phyloP scores from a whole-genome alignment of 2,797 vertebrate genomes.

The Anabacerthia variegaticeps region DNA sequence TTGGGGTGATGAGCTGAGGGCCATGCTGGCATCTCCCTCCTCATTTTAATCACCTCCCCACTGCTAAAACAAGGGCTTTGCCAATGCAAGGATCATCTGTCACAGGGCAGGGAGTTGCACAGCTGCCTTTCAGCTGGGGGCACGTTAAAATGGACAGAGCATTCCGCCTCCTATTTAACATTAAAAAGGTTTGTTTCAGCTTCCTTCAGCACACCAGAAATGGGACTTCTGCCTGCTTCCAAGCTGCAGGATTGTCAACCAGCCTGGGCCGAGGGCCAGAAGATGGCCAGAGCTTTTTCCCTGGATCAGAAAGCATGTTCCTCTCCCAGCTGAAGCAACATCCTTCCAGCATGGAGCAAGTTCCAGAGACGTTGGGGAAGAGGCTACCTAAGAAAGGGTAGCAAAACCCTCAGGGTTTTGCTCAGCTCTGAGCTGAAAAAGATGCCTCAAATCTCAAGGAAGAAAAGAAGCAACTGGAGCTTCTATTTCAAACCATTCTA shows the following conservation, averaged over 20 bases:
- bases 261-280: neutral
- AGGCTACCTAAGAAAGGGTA: neutral
- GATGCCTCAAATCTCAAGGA: neutral
- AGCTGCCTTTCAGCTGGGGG: neutral
- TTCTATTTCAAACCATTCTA: conserved; percentile 8
- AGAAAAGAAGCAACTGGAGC: neutral
- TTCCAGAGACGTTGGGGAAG: neutral
- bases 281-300: neutral
- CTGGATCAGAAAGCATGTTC: neutral
- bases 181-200: neutral
- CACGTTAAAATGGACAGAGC: rapidly evolving
- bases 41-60: neutral
- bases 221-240: neutral
- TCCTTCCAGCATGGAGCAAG: neutral
- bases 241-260: neutral
- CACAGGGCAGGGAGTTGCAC: neutral
- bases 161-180: neutral
- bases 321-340: neutral
- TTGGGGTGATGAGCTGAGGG: neutral
- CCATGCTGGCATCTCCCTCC: neutral
- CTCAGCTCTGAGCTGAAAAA: neutral
- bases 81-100: neutral
- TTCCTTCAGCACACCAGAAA: neutral
- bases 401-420: neutral
- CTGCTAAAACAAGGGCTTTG: neutral